A percentile compares a stretch with the other conserved stretches of the same genome.
Conservation (phyloP, 2,888 invertebrate species). For the Pammene aurita region DNA sequence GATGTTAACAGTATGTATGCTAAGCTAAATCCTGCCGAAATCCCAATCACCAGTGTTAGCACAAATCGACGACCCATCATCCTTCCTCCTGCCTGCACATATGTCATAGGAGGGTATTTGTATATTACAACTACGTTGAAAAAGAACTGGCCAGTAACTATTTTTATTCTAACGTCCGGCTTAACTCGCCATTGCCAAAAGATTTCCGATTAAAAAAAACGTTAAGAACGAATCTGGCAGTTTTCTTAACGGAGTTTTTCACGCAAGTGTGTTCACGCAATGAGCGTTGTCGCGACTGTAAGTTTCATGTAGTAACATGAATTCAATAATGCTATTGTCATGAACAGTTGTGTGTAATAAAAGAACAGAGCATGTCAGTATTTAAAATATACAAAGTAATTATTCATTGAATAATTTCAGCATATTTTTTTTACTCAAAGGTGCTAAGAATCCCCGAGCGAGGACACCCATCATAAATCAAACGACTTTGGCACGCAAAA, state of each 20-base stretch:
- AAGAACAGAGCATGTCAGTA: not conserved
- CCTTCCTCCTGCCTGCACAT: conserved; percentile 76
- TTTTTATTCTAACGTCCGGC: no score
- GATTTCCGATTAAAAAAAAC: not conserved
- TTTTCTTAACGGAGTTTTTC: conserved; percentile 34
- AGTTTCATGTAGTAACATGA: conserved; percentile 28
- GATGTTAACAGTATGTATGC: conserved; percentile 88
- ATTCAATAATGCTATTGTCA: conserved; percentile 25
- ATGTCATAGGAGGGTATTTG: conserved; percentile 34
- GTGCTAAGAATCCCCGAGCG: no score
- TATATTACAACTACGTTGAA: conserved; percentile 35
- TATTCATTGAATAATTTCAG: not conserved
- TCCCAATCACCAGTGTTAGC: conserved; percentile 87
- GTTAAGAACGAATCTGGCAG: not conserved
- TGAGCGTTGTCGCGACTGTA: conserved; percentile 42
- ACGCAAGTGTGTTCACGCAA: conserved; percentile 51
- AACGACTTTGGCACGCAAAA: no score
- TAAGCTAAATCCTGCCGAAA: conserved; percentile 89
- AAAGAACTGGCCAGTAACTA: conserved; percentile 22
- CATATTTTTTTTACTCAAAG: no score
- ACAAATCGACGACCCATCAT: conserved; percentile 87
- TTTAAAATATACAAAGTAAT: not conserved
- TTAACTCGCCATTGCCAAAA: not conserved
- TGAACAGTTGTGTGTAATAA: conserved; percentile 23
- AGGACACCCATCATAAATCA: no score